Conservation (phyloP, 1,140 invertebrate genomes). For the Brachionus koreanus region DNA sequence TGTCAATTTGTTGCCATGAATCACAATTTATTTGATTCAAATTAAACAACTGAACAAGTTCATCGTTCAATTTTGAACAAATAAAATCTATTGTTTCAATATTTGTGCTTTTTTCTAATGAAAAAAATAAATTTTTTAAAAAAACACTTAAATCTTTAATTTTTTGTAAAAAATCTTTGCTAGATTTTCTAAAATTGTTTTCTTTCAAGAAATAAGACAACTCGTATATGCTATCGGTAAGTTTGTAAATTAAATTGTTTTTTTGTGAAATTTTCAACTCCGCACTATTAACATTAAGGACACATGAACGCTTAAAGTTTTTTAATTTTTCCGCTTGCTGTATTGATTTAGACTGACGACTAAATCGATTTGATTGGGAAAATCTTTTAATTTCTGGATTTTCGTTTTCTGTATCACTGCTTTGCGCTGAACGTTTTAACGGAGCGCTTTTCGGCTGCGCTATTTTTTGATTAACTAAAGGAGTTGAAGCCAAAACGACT, state of each 20-base stretch:
- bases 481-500: not conserved
- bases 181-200: not conserved
- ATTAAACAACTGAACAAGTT: not conserved
- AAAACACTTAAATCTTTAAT: not conserved
- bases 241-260: not conserved
- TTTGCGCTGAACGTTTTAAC: constrained; percentile 1
- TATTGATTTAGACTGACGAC: not conserved
- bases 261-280: not conserved
- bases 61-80: not conserved
- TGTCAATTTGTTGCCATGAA: not conserved
- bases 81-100: constrained; percentile 11
- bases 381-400: not conserved
- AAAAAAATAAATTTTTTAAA: not conserved
- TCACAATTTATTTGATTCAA: not conserved
- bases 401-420: constrained; percentile 25
- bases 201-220: not conserved
- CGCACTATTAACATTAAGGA: not conserved
- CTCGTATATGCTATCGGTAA: not conserved
- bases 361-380: not conserved
- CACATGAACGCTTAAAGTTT: not conserved
- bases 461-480: constrained; percentile 14
- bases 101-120: not conserved
- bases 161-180: not conserved
- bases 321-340: not conserved
- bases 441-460: not conserved